phyloP scores from a whole-genome alignment of 2,113 vertebrate species.

The Takifugu flavidus region DNA sequence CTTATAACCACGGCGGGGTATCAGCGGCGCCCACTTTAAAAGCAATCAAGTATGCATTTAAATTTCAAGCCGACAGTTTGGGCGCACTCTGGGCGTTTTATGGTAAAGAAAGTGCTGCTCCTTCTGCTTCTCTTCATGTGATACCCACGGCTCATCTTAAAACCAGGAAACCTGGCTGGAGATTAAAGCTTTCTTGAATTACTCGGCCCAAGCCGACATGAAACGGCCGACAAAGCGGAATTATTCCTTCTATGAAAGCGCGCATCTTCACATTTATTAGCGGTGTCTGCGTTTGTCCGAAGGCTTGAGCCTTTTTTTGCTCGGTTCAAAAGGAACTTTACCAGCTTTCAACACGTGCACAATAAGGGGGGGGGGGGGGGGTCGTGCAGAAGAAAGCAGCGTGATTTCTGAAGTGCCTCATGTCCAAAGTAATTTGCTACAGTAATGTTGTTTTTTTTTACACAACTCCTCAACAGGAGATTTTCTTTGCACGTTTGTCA shows the following conservation, averaged over 20 bases:
- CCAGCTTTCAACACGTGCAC: slow-evolving; percentile 23
- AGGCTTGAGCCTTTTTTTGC: slow-evolving; percentile 10
- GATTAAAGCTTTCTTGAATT: slow-evolving; percentile 57
- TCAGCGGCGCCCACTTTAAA: slow-evolving; percentile 66
- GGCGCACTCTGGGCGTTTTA: slow-evolving; percentile 29
- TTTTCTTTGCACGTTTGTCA: slow-evolving; percentile 13
- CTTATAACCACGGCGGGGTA: slow-evolving; percentile 54
- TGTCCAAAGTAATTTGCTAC: slow-evolving; percentile 4
- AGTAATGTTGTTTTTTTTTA: slow-evolving; percentile 3
- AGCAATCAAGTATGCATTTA: slow-evolving; percentile 56
- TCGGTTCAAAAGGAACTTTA: slow-evolving; percentile 21
- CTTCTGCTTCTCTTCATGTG: slow-evolving; percentile 25
- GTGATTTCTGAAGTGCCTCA: slow-evolving; percentile 4
- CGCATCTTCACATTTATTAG: slow-evolving; percentile 37
- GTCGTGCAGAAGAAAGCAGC: slow-evolving; percentile 1
- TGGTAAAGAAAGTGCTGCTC: slow-evolving; percentile 38
- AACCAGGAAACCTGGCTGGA: slow-evolving; percentile 31
- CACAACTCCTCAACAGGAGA: background rate
- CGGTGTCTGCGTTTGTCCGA: slow-evolving; percentile 1
- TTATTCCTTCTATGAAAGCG: slow-evolving; percentile 30
- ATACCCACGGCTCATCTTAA: slow-evolving; percentile 40
- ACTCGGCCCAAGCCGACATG: slow-evolving; percentile 42
- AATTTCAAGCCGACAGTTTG: slow-evolving; percentile 50
- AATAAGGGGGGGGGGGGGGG: slow-evolving; percentile 13
- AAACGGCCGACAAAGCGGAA: slow-evolving; percentile 47